phyloP scores from a whole-genome alignment of 2,888 invertebrate species.

The Anthophora plumipes region DNA sequence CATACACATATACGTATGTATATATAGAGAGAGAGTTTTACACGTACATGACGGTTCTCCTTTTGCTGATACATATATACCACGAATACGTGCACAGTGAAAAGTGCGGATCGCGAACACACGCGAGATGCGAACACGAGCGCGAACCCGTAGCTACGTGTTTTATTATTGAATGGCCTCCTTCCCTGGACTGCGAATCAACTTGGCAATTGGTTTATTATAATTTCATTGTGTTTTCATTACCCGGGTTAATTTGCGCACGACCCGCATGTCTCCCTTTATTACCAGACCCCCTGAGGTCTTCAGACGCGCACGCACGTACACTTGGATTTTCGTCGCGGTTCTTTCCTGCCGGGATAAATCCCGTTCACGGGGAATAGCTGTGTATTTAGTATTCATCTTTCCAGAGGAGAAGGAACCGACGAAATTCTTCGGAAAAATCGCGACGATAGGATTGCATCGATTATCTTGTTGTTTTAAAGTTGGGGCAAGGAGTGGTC shows the following conservation, averaged over 20 bases:
- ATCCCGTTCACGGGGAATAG: constrained; percentile 36
- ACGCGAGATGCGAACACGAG: constrained; percentile 21
- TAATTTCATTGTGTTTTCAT: constrained; percentile 84
- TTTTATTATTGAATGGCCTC: constrained; percentile 84
- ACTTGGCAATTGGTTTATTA: constrained; percentile 84
- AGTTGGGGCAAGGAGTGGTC: no score
- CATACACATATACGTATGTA: background rate
- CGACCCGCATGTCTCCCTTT: constrained; percentile 77
- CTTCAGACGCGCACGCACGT: constrained; percentile 70
- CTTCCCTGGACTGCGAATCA: constrained; percentile 82
- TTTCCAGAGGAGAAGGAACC: no score
- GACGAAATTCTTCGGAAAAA: background rate
- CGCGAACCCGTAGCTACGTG: constrained; percentile 74
- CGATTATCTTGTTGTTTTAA: no score
- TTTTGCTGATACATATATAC: background rate
- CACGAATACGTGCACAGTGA: background rate
- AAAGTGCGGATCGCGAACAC: constrained; percentile 18
- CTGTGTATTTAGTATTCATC: constrained; percentile 3
- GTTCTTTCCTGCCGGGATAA: constrained; percentile 53
- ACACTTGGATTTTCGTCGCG: constrained; percentile 60
- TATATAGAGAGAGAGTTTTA: no score
- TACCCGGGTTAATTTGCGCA: constrained; percentile 82
- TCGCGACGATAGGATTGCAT: background rate
- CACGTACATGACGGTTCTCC: background rate
- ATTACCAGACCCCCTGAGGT: constrained; percentile 75